These are phyloP conservation scores for Lithophane ornitopus DNA, from an alignment of 2,888 invertebrate species.

Conservation along the genomic window DNA sequence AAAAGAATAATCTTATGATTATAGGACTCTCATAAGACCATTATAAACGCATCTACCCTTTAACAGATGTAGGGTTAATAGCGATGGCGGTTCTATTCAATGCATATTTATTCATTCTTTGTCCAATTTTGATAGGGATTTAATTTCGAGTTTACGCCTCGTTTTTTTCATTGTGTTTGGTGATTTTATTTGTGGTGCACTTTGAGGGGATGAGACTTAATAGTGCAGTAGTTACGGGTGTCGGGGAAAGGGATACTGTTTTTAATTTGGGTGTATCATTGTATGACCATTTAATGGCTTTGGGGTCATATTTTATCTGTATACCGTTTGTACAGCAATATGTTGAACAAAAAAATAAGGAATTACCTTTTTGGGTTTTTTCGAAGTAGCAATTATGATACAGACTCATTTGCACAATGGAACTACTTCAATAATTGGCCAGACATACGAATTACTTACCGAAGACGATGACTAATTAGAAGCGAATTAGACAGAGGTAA, in stretches of 20 bases:
- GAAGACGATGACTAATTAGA: not conserved
- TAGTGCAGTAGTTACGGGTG: constrained; percentile 46
- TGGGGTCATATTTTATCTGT: not conserved
- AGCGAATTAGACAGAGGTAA: not conserved
- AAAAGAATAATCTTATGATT: constrained; percentile 89
- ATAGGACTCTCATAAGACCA: constrained; percentile 86
- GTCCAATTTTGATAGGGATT: constrained; percentile 78
- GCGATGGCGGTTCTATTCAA: constrained; percentile 79
- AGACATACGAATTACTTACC: not conserved
- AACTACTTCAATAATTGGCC: not conserved
- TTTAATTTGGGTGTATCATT: constrained; percentile 10
- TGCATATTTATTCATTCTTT: constrained; percentile 72
- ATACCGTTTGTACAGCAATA: not conserved
- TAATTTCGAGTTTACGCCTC: constrained; percentile 74
- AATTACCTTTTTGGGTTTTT: not conserved
- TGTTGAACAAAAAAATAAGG: not conserved
- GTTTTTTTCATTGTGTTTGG: constrained; percentile 58
- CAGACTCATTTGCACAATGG: not conserved
- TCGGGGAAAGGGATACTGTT: constrained; percentile 7
- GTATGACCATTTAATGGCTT: not conserved
- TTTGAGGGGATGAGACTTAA: constrained; percentile 39
- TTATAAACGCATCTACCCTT: constrained; percentile 88
- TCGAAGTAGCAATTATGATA: not conserved
- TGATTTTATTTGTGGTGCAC: constrained; percentile 51
- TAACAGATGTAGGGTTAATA: constrained; percentile 78